Conservation (phyloP, 2,113 vertebrate species). For the Zapus hudsonius region DNA sequence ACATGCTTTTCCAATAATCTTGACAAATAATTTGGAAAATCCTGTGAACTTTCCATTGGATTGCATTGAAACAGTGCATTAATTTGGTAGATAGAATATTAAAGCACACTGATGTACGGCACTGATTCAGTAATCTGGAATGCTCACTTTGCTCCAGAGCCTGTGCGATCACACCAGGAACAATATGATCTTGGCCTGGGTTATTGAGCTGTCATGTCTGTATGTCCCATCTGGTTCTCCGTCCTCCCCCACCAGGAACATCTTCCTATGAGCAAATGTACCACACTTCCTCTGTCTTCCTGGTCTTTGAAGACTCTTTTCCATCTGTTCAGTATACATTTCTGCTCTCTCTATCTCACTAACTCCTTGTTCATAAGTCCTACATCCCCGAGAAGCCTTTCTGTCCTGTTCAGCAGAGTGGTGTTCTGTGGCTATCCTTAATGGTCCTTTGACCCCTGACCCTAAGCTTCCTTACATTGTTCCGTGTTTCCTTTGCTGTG, state of each 20-base stretch:
- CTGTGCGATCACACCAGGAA: background rate
- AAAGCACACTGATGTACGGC: background rate
- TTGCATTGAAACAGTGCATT: background rate
- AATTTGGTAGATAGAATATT: background rate
- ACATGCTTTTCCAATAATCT: background rate
- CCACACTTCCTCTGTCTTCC: background rate
- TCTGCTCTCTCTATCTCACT: background rate
- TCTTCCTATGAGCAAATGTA: background rate
- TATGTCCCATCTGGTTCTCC: background rate
- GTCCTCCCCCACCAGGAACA: background rate
- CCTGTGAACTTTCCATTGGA: background rate
- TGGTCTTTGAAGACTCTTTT: background rate
- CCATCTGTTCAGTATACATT: background rate
- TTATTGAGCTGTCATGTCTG: background rate
- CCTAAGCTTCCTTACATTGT: background rate
- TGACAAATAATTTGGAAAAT: constrained; percentile 10
- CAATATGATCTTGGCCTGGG: background rate
- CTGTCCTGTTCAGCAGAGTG: background rate
- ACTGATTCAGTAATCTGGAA: background rate
- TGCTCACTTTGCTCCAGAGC: background rate
- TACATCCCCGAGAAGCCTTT: background rate
- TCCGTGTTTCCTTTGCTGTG: background rate
- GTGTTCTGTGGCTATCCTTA: background rate
- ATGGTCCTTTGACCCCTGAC: background rate
- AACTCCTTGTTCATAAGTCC: background rate